phyloP scores from a whole-genome alignment of 2,113 vertebrate species.

The Paramisgurnus dabryanus region DNA sequence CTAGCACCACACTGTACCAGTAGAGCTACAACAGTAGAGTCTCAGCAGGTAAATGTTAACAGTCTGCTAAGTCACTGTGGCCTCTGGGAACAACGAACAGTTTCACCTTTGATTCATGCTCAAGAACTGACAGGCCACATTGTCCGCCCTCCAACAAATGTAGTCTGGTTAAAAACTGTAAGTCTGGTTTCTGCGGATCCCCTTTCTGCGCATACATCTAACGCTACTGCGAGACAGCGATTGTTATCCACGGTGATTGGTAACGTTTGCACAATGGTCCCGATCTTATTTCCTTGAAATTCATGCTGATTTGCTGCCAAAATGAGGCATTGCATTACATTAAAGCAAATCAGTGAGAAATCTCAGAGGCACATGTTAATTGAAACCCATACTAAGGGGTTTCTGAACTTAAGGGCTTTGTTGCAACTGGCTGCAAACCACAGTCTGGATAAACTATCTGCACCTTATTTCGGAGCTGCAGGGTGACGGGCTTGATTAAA shows the following conservation, averaged over 20 bases:
- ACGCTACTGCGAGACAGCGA: background rate
- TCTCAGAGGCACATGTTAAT: background rate
- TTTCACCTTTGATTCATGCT: background rate
- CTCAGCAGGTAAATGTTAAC: too few species aligned
- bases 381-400: too few species aligned
- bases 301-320: background rate
- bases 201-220: background rate
- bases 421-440: background rate
- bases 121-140: background rate
- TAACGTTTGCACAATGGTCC: background rate
- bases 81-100: background rate
- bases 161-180: background rate
- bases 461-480: background rate
- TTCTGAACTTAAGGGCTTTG: too few species aligned
- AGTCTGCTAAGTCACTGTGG: background rate
- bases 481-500: conserved; percentile 3
- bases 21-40: too few species aligned
- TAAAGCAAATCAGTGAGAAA: background rate
- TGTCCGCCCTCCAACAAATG: background rate
- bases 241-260: background rate
- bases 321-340: background rate
- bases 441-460: background rate
- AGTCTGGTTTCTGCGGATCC: background rate
- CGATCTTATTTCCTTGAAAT: background rate
- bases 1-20: too few species aligned